Base-by-base conservation (phyloP, 2,113 vertebrate genomes). In the Phocoena phocoena region DNA sequence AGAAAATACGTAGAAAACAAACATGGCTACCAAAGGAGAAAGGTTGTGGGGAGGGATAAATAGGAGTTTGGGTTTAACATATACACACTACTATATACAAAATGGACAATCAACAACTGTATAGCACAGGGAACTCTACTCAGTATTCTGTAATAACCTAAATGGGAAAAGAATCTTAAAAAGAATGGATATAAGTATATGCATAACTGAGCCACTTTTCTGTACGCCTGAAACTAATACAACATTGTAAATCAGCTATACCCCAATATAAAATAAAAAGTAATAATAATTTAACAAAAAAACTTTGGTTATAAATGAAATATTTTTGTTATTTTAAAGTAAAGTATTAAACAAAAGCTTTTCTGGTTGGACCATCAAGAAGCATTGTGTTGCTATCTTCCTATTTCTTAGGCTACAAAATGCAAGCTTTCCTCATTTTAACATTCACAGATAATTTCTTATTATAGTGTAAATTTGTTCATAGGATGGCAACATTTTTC, bases 261-360 rank as follows among this genome's bases (percentile, higher is more conserved):
- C 44, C 28, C 44, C 73, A 50, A 50, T 50, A 33, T 47, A 50
- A 76, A 20, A 50, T 50, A 31, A 47, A 74, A 47, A 76, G 5
- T 28, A 31, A 31, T 47, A 10, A 76, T 76, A 62, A 62, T 62
- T 62, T 23, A 25, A 62, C 60, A 76, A 50, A 85, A 63, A 62
- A 79, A 65, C 62, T 93, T 82, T 90, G 41, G n/a, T 90, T 93
- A 74, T 55, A 95, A 58, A 31, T 90, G n/a, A 65, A 86, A n/a
- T 80, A 62, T 21, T 84, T 87, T 80, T 92, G 28, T 93, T 81
- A 84, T 88, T 92, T 90, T 80, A 91, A 90, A 80, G 38, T 53
- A 33, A 55, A 58, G 58, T 53, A 36, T 83, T 50, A 77, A 86
- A 36, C 33, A n/a, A 90, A 55, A 87, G 31, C 4, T 26, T 28